phyloP scores from a whole-genome alignment of 2,113 vertebrate species.

The Myotis yumanensis region DNA sequence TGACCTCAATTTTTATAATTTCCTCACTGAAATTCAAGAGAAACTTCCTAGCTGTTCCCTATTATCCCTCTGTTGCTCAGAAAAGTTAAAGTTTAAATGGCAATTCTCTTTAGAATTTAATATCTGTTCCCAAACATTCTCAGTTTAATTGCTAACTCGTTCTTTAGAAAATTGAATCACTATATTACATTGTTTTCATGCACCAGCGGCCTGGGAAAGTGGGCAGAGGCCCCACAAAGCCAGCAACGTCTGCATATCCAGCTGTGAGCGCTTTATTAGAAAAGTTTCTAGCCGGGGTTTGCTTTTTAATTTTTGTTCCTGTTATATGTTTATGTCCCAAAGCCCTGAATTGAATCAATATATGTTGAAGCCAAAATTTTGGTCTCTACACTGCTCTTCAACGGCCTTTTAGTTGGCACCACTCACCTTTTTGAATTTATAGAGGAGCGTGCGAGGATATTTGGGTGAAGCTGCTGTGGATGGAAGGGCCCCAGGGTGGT shows the following conservation, averaged over 20 bases:
- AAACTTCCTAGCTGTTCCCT: slow-evolving; percentile 6
- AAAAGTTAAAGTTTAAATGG: slow-evolving; percentile 72
- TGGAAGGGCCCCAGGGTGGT: neutral
- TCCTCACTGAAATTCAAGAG: slow-evolving; percentile 58
- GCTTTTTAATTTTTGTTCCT: neutral
- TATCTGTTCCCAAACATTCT: slow-evolving; percentile 64
- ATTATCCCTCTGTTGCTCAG: slow-evolving; percentile 38
- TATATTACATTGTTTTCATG: slow-evolving; percentile 53
- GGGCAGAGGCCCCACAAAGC: neutral
- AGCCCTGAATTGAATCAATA: neutral
- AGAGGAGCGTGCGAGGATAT: rapidly evolving
- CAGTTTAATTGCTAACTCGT: slow-evolving; percentile 70
- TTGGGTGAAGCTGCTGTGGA: rapidly evolving
- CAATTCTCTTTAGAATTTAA: slow-evolving; percentile 74
- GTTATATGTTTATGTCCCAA: neutral
- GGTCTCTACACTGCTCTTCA: rapidly evolving
- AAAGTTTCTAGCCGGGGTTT: neutral
- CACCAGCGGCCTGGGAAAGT: slow-evolving; percentile 28
- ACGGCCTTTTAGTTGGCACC: rapidly evolving
- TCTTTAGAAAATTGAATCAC: slow-evolving; percentile 70
- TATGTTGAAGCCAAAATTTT: neutral
- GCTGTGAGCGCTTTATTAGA: slow-evolving; percentile 44
- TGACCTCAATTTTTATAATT: slow-evolving; percentile 76
- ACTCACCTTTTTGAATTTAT: rapidly evolving
- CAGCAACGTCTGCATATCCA: neutral